These are phyloP conservation scores for Agonopterix subpropinquella DNA, from an alignment of 2,888 invertebrate species.

Conservation along the genomic window DNA sequence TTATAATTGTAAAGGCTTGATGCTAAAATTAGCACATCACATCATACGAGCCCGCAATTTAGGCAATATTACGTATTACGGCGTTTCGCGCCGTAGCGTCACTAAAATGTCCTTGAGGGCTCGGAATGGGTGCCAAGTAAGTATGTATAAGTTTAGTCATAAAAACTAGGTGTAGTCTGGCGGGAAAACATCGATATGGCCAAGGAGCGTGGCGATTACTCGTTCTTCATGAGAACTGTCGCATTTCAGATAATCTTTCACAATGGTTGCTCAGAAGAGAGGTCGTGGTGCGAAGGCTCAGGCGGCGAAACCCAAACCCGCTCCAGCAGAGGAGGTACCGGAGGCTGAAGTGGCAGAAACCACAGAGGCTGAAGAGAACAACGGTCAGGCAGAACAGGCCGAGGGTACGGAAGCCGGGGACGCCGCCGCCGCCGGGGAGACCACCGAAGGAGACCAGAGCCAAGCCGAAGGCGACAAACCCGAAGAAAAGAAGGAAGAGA, in stretches of 20 bases:
- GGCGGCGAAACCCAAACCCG: slow-evolving; percentile 51
- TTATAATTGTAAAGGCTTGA: slow-evolving; percentile 26
- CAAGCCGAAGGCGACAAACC: slow-evolving; percentile 31
- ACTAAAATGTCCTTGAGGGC: slow-evolving; percentile 47
- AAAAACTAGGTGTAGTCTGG: not conserved
- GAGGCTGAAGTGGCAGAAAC: slow-evolving; percentile 34
- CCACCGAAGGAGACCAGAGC: not conserved
- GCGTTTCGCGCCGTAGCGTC: slow-evolving; percentile 32
- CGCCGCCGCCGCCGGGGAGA: slow-evolving; percentile 7
- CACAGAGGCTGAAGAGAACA: slow-evolving; percentile 48
- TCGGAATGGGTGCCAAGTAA: slow-evolving; percentile 52
- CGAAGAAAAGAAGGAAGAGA: slow-evolving; percentile 57
- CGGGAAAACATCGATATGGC: not conserved
- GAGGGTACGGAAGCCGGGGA: slow-evolving; percentile 30
- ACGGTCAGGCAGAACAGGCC: slow-evolving; percentile 44
- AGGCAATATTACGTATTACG: slow-evolving; percentile 19
- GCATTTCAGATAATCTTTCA: slow-evolving; percentile 32
- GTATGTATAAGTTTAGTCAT: not conserved
- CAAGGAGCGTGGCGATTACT: not conserved
- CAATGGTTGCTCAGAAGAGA: slow-evolving; percentile 65
- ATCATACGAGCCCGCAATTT: slow-evolving; percentile 14
- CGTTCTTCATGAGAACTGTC: not conserved
- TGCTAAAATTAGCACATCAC: slow-evolving; percentile 21
- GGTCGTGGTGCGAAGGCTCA: slow-evolving; percentile 64
- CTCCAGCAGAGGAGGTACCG: slow-evolving; percentile 35